phyloP scores from a whole-genome alignment of 1,140 invertebrate species.

The Micrasema minimum region DNA sequence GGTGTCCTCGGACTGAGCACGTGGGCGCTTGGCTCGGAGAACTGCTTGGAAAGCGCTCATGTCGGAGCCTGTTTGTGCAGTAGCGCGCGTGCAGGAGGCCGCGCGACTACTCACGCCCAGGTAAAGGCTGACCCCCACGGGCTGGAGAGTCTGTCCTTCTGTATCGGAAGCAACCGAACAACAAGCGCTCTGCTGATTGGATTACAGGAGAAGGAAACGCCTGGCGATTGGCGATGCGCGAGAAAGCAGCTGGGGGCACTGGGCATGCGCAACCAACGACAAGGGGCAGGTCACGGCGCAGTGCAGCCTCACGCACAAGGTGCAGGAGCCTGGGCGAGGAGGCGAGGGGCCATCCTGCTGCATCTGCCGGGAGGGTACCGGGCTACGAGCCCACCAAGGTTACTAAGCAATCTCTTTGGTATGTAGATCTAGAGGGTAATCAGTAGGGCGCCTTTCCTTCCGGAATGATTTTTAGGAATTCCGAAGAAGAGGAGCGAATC shows the following conservation, averaged over 20 bases:
- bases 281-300: conserved; percentile 93
- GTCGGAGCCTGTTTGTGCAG: conserved; percentile 85
- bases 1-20: conserved; percentile 96
- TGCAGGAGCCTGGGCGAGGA: conserved; percentile 96
- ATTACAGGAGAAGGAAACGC: conserved; percentile 91
- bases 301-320: conserved; percentile 89
- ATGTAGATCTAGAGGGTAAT: too few relatives aligned
- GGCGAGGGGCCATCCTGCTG: conserved; percentile 95
- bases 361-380: conserved; percentile 98
- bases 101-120: conserved; percentile 87
- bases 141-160: too few relatives aligned
- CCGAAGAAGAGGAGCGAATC: too few relatives aligned
- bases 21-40: conserved; percentile 96
- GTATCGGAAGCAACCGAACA: too few relatives aligned
- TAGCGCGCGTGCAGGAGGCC: conserved; percentile 91
- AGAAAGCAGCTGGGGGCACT: conserved; percentile 94
- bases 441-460: too few relatives aligned
- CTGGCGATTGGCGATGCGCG: conserved; percentile 97
- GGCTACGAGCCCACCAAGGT: conserved; percentile 90
- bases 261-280: conserved; percentile 95
- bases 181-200: too few relatives aligned
- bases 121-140: too few relatives aligned
- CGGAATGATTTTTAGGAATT: too few relatives aligned
- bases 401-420: too few relatives aligned
- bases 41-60: conserved; percentile 90